Evolutionary conservation across 2,888 invertebrate species (phyloP), one percentile per base, ranked within the genome.

Genomic region (Keiferia lycopersicella): DNA sequence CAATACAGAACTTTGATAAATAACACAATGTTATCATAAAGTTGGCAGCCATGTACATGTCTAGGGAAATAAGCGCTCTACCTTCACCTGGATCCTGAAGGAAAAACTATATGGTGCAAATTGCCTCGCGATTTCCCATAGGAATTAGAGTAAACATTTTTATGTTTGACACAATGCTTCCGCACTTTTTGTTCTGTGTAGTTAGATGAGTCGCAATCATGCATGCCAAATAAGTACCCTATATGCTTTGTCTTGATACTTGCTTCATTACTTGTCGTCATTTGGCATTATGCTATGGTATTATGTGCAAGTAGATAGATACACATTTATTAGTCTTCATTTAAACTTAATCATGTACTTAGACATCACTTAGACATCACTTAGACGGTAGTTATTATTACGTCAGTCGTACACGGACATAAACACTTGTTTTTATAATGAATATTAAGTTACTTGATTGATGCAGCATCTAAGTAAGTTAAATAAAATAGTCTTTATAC

Each of bases 81-180:
- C 10, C 51, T 53, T 14, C 26, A 71, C 71, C 67, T 68, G 64
- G 63, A 66, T 68, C 65, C 68, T 66, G 68, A 59, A 41, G 60
- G 70, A 66, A 65, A 64, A 69, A 71, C 71, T 71, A 70, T 63
- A 67, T 68, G 65, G 71, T 74, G 70, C 71, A 76, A 73, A 76
- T 73, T 70, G 63, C 65, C 68, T 67, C 62, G 67, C 64, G 65
- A 78, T 78, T 78, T 78, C 78, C 79, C 76, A 22, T 1, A 18
- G 51, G 57, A 18, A 22, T 8, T 16, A 16, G n/a, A 22, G 11
- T 20, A 26, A 20, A 16, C 14, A 6, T 57, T 64, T 64, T 58
- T 62, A 34, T 48, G 12, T 58, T 58, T 16, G 3, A 58, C 62
- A 22, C 39, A 56, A 57, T 58, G 30, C 51, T 64, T 34, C 20